These are phyloP conservation scores for Parapristionchus giblindavisi DNA, from an alignment of 2,888 invertebrate genomes.

Conservation along the genomic window DNA sequence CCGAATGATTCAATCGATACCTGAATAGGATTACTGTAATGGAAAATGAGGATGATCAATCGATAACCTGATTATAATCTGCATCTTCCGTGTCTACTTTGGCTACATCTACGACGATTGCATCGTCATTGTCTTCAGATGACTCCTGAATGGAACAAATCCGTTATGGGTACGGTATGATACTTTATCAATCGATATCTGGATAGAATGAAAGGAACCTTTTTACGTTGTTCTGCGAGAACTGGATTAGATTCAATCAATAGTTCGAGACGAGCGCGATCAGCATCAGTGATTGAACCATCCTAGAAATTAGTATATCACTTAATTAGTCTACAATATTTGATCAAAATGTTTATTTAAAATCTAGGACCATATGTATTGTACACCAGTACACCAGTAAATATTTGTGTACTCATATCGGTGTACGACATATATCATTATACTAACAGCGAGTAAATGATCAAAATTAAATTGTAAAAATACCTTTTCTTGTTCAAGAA, in stretches of 20 bases:
- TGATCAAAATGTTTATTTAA: background rate
- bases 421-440: too few relatives aligned
- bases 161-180: too few relatives aligned
- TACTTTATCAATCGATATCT: too few relatives aligned
- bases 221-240: slow-evolving; percentile 5
- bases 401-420: too few relatives aligned
- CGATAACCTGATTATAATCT: slow-evolving; percentile 49
- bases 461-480: background rate
- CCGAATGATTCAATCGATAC: slow-evolving; percentile 85
- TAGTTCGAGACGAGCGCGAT: slow-evolving; percentile 51
- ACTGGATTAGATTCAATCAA: slow-evolving; percentile 41
- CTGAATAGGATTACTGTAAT: slow-evolving; percentile 57
- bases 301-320: slow-evolving; percentile 3
- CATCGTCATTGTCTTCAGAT: background rate
- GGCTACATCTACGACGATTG: slow-evolving; percentile 32
- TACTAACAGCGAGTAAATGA: too few relatives aligned
- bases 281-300: slow-evolving; percentile 48
- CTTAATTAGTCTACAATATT: background rate
- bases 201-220: slow-evolving; percentile 5
- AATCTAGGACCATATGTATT: background rate
- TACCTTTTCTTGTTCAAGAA: slow-evolving; percentile 52
- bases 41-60: background rate
- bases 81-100: slow-evolving; percentile 51
- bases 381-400: background rate
- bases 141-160: slow-evolving; percentile 4